phyloP scores from a whole-genome alignment of 2,888 invertebrate species.

The Cryptophagus acutangulus region DNA sequence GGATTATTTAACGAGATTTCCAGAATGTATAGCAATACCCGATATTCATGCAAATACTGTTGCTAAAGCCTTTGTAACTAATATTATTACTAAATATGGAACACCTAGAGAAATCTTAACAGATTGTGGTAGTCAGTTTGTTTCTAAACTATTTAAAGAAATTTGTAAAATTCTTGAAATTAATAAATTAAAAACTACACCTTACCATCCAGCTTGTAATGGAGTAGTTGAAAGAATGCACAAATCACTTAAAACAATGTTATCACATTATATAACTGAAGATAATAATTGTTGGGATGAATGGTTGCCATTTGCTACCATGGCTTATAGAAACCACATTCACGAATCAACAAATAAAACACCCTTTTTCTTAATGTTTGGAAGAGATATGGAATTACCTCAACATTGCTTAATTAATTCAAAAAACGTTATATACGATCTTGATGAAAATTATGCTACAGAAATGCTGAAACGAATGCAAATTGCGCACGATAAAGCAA shows the following conservation, averaged over 20 bases:
- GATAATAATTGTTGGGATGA: constrained; percentile 31
- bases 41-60: constrained; percentile 29
- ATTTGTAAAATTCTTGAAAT: constrained; percentile 28
- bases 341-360: constrained; percentile 23
- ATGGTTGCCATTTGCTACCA: constrained; percentile 28
- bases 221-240: constrained; percentile 35
- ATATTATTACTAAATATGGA: constrained; percentile 30
- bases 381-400: constrained; percentile 10
- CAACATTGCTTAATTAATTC: constrained; percentile 18
- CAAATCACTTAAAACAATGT: constrained; percentile 27
- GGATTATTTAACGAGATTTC: constrained; percentile 30
- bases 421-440: constrained; percentile 10
- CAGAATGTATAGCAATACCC: constrained; percentile 31
- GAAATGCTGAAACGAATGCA: constrained; percentile 9
- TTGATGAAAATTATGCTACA: constrained; percentile 12
- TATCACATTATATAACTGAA: constrained; percentile 29
- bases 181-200: constrained; percentile 27
- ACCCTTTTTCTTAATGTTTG: constrained; percentile 26
- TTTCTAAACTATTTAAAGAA: constrained; percentile 26
- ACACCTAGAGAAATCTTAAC: constrained; percentile 30
- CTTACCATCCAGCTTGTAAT: constrained; percentile 34
- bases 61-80: constrained; percentile 25
- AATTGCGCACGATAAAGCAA: constrained; percentile 7
- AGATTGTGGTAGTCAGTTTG: constrained; percentile 32
- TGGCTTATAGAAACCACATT: constrained; percentile 23